phyloP scores from a whole-genome alignment of 1,140 invertebrate species.

The Sminthurinus signatus region DNA sequence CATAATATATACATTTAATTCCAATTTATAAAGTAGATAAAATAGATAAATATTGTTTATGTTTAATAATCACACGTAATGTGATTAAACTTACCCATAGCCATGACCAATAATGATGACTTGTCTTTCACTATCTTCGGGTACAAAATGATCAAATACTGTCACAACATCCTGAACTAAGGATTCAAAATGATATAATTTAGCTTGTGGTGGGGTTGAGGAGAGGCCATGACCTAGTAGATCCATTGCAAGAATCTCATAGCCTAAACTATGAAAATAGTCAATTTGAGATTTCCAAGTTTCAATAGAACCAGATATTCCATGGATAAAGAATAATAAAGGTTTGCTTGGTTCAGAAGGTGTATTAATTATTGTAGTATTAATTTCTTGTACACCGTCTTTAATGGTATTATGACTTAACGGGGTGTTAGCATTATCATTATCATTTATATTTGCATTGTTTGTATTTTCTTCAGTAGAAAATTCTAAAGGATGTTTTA shows the following conservation, averaged over 20 bases:
- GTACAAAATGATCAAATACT: slow-evolving; percentile 58
- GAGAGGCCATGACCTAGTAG: slow-evolving; percentile 66
- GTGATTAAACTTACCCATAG: slow-evolving; percentile 54
- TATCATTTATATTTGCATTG: too few relatives aligned
- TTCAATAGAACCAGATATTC: slow-evolving; percentile 64
- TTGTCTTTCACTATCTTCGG: slow-evolving; percentile 43
- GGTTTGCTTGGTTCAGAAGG: slow-evolving; percentile 45
- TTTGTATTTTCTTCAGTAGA: too few relatives aligned
- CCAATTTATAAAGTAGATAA: slow-evolving; percentile 13
- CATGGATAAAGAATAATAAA: slow-evolving; percentile 63
- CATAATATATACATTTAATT: neutral
- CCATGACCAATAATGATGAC: slow-evolving; percentile 57
- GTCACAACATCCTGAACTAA: slow-evolving; percentile 56
- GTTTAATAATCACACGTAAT: too few relatives aligned
- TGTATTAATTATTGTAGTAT: neutral
- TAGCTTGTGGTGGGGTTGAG: slow-evolving; percentile 53
- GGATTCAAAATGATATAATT: slow-evolving; percentile 59
- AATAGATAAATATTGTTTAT: too few relatives aligned
- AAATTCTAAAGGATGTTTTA: too few relatives aligned
- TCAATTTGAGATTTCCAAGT: slow-evolving; percentile 58
- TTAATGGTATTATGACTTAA: too few relatives aligned
- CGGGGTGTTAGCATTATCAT: too few relatives aligned
- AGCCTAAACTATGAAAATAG: slow-evolving; percentile 57
- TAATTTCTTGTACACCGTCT: too few relatives aligned
- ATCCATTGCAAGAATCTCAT: slow-evolving; percentile 63